Conservation (phyloP, 2,113 vertebrate species). For the Empidonax traillii region DNA sequence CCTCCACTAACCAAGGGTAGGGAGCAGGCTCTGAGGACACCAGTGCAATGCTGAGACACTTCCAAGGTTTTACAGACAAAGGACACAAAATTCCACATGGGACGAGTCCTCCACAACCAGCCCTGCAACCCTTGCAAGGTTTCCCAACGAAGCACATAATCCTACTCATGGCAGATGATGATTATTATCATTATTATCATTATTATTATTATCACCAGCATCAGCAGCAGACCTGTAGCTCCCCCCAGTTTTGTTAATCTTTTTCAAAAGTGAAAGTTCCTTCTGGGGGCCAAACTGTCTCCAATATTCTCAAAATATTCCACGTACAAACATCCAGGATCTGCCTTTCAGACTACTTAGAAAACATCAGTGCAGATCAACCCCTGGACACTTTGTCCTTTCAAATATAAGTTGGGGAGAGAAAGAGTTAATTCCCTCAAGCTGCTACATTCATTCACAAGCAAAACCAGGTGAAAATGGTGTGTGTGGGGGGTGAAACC, state of each 20-base stretch:
- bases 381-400: neutral
- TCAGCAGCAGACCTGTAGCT: neutral
- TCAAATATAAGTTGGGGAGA: neutral
- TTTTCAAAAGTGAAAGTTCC: neutral
- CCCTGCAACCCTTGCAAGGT: neutral
- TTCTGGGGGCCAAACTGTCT: neutral
- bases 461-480: neutral
- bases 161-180: neutral
- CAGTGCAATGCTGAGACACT: neutral
- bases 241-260: neutral
- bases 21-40: neutral
- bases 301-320: neutral
- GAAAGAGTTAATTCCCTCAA: neutral
- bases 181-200: too few relatives aligned
- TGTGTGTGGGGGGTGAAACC: neutral
- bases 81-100: neutral
- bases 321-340: neutral
- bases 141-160: neutral
- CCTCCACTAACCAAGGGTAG: rapidly evolving
- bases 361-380: neutral
- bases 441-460: neutral
- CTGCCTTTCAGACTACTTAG: neutral
- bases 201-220: too few relatives aligned
- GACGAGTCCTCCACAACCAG: neutral
- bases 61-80: neutral